Evolutionary conservation across 2,797 vertebrate genomes (phyloP).

Genomic region (Hirundo rustica): DNA sequence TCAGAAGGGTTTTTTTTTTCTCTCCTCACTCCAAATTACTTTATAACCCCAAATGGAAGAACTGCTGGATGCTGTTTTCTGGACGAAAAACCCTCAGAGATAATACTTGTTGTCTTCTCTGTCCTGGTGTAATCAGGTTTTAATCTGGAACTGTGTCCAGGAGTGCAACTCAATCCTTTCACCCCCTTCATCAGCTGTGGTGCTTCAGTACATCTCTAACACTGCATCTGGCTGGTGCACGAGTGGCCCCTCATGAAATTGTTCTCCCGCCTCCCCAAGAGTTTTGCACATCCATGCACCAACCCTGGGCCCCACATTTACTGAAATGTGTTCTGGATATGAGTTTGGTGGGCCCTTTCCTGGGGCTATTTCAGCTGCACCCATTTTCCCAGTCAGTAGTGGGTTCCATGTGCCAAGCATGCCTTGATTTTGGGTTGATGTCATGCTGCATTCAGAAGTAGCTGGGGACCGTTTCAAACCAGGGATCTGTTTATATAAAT

Average conservation of each 20-base stretch:
- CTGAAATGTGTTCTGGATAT: neutral
- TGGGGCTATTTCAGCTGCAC: neutral
- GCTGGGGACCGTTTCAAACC: conserved; percentile 43
- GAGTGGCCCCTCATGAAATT: neutral
- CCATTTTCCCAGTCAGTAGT: neutral
- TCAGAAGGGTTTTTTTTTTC: neutral
- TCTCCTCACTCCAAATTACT: neutral
- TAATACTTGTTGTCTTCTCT: neutral
- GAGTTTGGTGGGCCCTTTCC: neutral
- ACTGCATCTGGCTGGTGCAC: neutral
- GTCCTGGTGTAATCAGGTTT: neutral
- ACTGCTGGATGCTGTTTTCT: neutral
- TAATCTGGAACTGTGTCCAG: neutral
- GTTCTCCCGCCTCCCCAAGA: neutral
- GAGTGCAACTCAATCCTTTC: neutral
- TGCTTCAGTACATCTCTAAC: neutral
- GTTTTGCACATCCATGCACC: neutral
- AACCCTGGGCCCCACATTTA: neutral
- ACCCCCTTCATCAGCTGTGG: neutral
- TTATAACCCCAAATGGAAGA: conserved; percentile 17
- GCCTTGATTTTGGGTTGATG: conserved; percentile 35
- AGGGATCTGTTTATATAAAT: conserved; percentile 45
- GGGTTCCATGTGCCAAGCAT: conserved; percentile 4
- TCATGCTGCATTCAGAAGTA: conserved; percentile 39
- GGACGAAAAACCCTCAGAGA: neutral